Evolutionary conservation across 2,888 invertebrate species (phyloP).

Genomic region (Caenorhabditis sp.): DNA sequence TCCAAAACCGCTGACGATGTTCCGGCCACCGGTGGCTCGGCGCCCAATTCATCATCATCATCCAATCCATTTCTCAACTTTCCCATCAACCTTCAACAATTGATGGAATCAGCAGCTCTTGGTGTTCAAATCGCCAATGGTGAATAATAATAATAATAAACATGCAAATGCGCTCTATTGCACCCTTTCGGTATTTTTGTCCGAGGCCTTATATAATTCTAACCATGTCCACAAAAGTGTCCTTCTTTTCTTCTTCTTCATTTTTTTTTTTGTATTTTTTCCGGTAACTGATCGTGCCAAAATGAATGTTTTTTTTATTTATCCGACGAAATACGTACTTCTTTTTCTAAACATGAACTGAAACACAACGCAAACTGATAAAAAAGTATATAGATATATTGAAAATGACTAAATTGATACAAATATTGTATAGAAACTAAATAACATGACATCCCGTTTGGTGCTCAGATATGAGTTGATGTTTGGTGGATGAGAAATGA

Average conservation of each 20-base stretch:
- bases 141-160: not conserved
- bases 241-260: not conserved
- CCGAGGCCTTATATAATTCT: not conserved
- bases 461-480: not conserved
- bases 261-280: not conserved
- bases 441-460: not conserved
- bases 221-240: not conserved
- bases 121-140: constrained; percentile 5
- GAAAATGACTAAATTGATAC: not conserved
- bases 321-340: not conserved
- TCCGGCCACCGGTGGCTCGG: not conserved
- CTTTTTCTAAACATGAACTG: not conserved
- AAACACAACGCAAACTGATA: not conserved
- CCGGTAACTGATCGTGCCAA: not conserved
- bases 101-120: constrained; percentile 52
- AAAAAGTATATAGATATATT: not conserved
- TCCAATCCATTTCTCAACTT: constrained; percentile 43
- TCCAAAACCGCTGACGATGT: constrained; percentile 48
- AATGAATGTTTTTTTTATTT: not conserved
- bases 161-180: not conserved
- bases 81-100: constrained; percentile 54
- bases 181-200: constrained; percentile 1
- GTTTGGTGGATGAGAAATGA: not conserved
- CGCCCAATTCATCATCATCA: too few relatives aligned
- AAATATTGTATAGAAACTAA: not conserved